Percentiles rank a stretch among this genome's conserved stretches.
Evolutionary conservation across 2,113 vertebrate genomes (phyloP).

Genomic region (Acrocephalus kingi): DNA sequence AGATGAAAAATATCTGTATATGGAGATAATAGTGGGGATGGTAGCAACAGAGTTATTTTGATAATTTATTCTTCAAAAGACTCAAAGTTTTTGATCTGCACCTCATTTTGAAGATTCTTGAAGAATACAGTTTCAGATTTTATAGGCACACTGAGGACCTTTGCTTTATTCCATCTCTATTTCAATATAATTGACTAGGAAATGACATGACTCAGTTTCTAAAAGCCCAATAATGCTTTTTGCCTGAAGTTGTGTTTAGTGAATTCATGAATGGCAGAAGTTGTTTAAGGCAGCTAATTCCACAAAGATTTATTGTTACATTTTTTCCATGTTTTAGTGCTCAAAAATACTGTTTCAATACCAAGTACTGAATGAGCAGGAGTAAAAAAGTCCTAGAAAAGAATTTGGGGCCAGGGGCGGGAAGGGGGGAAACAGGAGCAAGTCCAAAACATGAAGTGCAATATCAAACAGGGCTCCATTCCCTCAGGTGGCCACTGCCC

Average conservation of each 20-base stretch:
- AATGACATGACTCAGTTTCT: neutral
- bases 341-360: neutral
- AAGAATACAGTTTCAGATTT: neutral
- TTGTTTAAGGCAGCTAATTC: neutral
- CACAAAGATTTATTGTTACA: neutral
- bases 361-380: neutral
- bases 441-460: neutral
- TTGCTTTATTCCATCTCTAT: neutral
- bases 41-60: neutral
- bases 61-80: neutral
- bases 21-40: neutral
- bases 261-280: neutral
- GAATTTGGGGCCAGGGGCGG: too few relatives aligned
- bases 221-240: neutral
- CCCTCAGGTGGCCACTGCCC: neutral
- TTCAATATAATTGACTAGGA: neutral
- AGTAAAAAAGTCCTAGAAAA: neutral
- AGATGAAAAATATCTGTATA: neutral
- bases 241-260: neutral
- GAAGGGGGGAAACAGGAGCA: neutral
- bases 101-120: neutral
- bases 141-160: neutral
- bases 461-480: neutral
- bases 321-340: neutral
- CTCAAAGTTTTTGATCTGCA: neutral